Base-by-base conservation (phyloP, 2,113 vertebrate genomes). In the Osmerus eperlanus region DNA sequence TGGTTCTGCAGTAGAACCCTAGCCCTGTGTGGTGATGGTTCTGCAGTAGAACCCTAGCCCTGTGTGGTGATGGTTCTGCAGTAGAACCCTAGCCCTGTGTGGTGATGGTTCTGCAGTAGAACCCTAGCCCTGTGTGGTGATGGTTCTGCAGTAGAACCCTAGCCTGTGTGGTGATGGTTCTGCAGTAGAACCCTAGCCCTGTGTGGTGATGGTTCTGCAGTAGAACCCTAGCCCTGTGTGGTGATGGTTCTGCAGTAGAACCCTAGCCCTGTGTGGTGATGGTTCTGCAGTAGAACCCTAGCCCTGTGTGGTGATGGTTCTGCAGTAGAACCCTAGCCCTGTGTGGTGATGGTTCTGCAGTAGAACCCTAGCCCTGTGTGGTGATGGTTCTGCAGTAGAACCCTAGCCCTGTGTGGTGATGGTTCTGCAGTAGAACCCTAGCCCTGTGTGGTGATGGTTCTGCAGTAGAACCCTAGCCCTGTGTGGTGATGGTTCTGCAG, bases 121-220 rank as follows among this genome's bases (percentile, higher is more conserved):
- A 21, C 21, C 21, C 21, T 21, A 21, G 21, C 21, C 21, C 21
- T 21, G 21, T n/a, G n/a, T n/a, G n/a, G n/a, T n/a, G n/a, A n/a
- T n/a, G 28, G 41, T 47, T 47, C 41, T 47, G 41, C 41, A 47
- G 7, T 47, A 47, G 41, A 47, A 47, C 41, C 58, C 72, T 2
- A 65, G 32, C 63, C 32, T 19, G 76, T 82, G 85, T 83, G 78
- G 81, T 78, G 79, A 68, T 76, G 71, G 21, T 21, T 21, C 21
- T 21, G 21, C 21, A 21, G 21, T 21, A 21, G 21, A 21, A 21
- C 21, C 21, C 21, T 21, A 21, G 21, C 21, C 21, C 21, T 21
- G 21, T n/a, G n/a, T n/a, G n/a, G n/a, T n/a, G n/a, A n/a, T n/a
- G 28, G 41, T 47, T 47, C 41, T 47, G 41, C 41, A 47, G 7